Percentiles rank a stretch among this genome's conserved stretches.
These are phyloP conservation scores for Plestiodon gilberti DNA, from an alignment of 2,113 vertebrate genomes.

Conservation along the genomic window DNA sequence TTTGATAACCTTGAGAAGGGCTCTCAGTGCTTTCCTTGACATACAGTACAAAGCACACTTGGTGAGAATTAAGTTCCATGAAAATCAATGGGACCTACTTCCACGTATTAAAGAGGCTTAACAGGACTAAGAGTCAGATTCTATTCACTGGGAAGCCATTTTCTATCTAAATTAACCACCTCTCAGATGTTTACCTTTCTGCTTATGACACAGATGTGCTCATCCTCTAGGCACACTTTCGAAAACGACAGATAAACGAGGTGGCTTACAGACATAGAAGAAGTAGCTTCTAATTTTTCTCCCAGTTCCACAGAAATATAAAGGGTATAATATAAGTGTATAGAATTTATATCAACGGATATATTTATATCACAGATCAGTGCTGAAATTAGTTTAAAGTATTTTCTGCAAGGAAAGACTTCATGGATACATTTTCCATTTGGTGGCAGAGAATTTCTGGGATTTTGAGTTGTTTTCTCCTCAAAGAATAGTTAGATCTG, in stretches of 20 bases:
- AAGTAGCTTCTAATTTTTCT: not conserved
- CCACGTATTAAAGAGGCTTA: not conserved
- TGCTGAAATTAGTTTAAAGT: not conserved
- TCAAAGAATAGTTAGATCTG: not conserved
- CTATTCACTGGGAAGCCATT: not conserved
- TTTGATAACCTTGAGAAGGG: not conserved
- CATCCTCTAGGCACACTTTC: not conserved
- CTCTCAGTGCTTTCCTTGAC: not conserved
- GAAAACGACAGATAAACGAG: not conserved
- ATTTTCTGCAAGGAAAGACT: not conserved
- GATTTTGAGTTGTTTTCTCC: conserved; percentile 11
- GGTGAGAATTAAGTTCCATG: not conserved
- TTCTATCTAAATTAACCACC: conserved; percentile 32
- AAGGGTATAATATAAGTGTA: not conserved
- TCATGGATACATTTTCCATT: not conserved
- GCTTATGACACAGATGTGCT: not conserved
- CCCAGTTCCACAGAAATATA: not conserved
- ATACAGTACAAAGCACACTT: not conserved
- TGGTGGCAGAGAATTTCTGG: not conserved
- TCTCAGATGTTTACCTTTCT: not conserved
- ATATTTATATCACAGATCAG: not conserved
- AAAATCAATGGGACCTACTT: not conserved
- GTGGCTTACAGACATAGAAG: not conserved
- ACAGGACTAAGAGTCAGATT: not conserved
- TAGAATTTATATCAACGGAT: too few species aligned